Evolutionary conservation across 1,140 invertebrate species (phyloP), one percentile per base, ranked within the genome.

Genomic region (Carposina sasakii): DNA sequence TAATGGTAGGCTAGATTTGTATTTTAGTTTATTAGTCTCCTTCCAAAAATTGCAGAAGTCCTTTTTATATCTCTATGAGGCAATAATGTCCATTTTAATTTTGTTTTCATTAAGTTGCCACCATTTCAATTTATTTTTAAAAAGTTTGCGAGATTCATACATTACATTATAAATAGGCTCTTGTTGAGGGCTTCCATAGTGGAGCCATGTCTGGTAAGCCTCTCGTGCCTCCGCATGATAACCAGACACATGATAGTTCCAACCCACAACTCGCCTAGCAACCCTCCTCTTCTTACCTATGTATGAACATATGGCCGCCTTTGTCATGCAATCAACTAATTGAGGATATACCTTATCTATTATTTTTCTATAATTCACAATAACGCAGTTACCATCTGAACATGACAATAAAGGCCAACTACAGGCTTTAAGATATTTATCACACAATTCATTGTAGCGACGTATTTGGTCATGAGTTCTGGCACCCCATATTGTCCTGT

Each of bases 111-210:
- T 31, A n/a, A n/a, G 8, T n/a, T 37, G 34, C 17, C 34, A 37
- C 34, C 34, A 37, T 19, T 37, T 37, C 5, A 37, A 19, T 13
- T 37, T 37, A 13, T 37, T 37, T 37, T 37, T 37, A 37, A 37
- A 37, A 2, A 5, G 3, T 37, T 37, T 37, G 5, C 34, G 15
- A 5, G 15, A 19, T 19, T 20, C 20, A 37, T 37, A 37, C 15
- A 37, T 37, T 3, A 19, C 34, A 4, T 37, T 19, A 37, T 37
- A 37, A 2, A 19, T 5, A 16, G 4, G 4, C 6, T 19, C 34
- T 8, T 20, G 3, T 8, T 3, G 4, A 3, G 34, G 31, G 15
- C 8, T 10, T n/a, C 31, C 31, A 15, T 5, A 3, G 3, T n/a
- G 4, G 9, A 33, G 3, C 34, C 34, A 37, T 3, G 17, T 20